Percentiles rank a stretch among this genome's conserved stretches.
These are phyloP conservation scores for Zosterops hypoxanthus DNA, from an alignment of 2,113 vertebrate species.

Conservation along the genomic window DNA sequence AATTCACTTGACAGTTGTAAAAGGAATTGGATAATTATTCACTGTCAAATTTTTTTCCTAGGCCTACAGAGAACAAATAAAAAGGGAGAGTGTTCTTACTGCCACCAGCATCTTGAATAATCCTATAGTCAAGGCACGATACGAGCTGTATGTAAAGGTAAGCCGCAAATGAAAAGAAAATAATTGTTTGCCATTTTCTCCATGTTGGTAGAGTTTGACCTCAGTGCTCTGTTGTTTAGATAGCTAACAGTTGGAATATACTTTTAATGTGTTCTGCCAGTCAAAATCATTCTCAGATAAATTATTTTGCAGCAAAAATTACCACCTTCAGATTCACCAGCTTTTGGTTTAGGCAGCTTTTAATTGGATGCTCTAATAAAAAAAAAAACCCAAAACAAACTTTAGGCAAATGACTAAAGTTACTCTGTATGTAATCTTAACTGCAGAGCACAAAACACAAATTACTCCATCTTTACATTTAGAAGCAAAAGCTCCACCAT, in stretches of 20 bases:
- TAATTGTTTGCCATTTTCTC: background rate
- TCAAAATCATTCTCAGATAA: background rate
- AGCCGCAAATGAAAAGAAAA: constrained; percentile 24
- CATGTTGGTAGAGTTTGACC: background rate
- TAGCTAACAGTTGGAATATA: background rate
- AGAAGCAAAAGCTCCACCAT: background rate
- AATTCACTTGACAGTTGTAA: background rate
- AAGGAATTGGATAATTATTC: background rate
- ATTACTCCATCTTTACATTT: background rate
- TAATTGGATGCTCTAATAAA: background rate
- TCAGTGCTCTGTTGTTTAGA: background rate
- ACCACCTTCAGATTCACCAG: background rate
- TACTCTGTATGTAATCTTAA: background rate
- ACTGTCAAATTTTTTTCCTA: constrained; percentile 49
- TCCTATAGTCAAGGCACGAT: constrained; percentile 84
- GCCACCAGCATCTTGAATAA: constrained; percentile 90
- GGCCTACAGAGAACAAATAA: constrained; percentile 88
- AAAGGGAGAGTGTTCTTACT: constrained; percentile 86
- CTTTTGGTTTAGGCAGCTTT: background rate
- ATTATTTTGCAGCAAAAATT: background rate
- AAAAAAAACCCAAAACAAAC: background rate
- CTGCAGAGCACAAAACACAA: background rate
- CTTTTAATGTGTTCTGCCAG: background rate
- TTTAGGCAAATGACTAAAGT: background rate
- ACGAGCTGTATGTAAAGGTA: constrained; percentile 87